These are phyloP conservation scores for Nemopilema nomurai DNA, from an alignment of 30 jellyfish, hydroid and myxozoan genomes.

Conservation along the genomic window DNA sequence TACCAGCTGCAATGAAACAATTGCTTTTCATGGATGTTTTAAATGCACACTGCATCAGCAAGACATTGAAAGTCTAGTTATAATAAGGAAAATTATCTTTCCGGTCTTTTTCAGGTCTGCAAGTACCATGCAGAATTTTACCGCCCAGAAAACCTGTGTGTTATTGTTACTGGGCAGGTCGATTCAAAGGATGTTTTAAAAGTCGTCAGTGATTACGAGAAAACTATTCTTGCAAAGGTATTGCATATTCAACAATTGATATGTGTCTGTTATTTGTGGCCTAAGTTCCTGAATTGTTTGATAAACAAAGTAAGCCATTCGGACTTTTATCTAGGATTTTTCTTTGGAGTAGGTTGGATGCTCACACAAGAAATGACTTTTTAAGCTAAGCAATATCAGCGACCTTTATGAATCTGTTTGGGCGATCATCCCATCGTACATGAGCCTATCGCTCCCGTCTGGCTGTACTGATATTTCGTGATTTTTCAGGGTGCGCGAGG, in stretches of 20 bases:
- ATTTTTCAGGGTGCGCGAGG: constrained; percentile 70
- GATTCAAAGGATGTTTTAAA: constrained; percentile 73
- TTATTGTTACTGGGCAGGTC: constrained; percentile 89
- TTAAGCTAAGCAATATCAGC: no score
- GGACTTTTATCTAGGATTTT: no score
- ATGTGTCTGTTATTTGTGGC: neutral
- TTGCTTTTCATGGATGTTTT: no score
- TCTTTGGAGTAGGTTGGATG: no score
- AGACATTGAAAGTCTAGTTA: no score
- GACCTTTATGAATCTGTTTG: no score
- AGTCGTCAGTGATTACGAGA: constrained; percentile 76
- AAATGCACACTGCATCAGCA: no score
- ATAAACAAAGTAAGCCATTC: no score
- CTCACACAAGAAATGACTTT: no score
- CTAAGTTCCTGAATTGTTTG: no score
- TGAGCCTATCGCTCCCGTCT: neutral
- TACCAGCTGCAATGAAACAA: no score
- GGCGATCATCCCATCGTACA: neutral
- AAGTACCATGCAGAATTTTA: constrained; percentile 78
- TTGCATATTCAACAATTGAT: neutral
- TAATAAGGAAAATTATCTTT: no score
- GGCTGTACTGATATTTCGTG: neutral
- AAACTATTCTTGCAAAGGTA: constrained; percentile 80
- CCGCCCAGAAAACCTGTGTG: constrained; percentile 92
- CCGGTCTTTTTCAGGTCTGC: constrained; percentile 70